Evolutionary conservation across 2,113 vertebrate genomes (phyloP).

Genomic region (Amazona guildingii): DNA sequence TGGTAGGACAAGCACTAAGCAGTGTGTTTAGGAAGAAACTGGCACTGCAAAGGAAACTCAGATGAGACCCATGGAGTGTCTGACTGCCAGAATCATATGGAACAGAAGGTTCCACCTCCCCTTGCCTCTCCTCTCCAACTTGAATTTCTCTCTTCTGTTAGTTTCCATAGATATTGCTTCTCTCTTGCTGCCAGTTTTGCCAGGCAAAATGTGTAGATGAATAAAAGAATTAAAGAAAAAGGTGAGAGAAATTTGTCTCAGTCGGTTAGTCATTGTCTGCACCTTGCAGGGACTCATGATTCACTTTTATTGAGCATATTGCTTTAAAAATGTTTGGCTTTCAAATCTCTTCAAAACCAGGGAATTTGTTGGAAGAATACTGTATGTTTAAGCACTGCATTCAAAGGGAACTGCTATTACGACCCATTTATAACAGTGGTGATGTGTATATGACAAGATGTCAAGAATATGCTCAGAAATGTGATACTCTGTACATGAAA

Average conservation of each 20-base stretch:
- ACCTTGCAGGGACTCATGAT: background rate
- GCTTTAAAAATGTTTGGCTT: background rate
- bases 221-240: background rate
- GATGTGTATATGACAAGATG: constrained; percentile 48
- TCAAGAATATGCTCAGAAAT: constrained; percentile 51
- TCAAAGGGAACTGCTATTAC: background rate
- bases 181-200: background rate
- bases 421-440: constrained; percentile 37
- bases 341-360: background rate
- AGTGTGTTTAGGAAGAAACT: background rate
- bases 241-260: background rate
- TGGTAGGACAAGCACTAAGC: background rate
- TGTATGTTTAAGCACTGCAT: background rate
- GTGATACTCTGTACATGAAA: constrained; percentile 36
- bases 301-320: background rate
- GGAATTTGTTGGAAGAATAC: background rate
- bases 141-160: background rate
- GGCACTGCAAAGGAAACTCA: background rate
- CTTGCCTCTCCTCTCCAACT: background rate
- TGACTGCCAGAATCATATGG: background rate
- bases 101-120: background rate
- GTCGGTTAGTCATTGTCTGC: background rate
- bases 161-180: background rate
- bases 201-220: background rate
- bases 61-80: background rate